Base-by-base conservation (phyloP, 2,113 vertebrate species). In the Cynocephalus volans region DNA sequence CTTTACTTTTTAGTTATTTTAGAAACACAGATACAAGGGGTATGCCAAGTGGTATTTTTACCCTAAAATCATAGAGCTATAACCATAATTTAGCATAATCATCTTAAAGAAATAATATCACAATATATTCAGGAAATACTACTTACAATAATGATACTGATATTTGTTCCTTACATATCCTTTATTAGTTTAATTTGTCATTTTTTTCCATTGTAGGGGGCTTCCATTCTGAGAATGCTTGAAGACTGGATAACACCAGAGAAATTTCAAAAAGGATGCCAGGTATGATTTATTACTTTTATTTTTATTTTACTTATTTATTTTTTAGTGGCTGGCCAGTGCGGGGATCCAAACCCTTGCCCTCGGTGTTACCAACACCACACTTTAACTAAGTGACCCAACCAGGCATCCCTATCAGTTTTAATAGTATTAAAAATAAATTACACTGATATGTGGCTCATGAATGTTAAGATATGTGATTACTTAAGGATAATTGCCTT, bases 221-320 rank as follows among this genome's bases (percentile, higher is more conserved):
- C 99, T 3, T 99, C 99, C 15, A 98, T 99, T 97, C 98, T 99
- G 75, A 98, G 99, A 95, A 99, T 99, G 99, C 98, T 99, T 93
- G 98, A 99, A 98, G 98, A 99, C 94, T 99, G 99, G 99, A 98
- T 99, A 91, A 98, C 99, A 6, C 98, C 97, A 96, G 98, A 99
- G 0, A 56, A 4, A 0, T 99, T 99, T 98, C 98, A 99, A 97
- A 96, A 97, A n/a, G 99, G 99, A 84, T 99, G 99, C 93, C 98
- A 98, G 98, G 99, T 99, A 97, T 90, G 96, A 28, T 60, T 86
- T 90, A 36, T n/a, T 69, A 77, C 48, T 93, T 67, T 77, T 41
- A 41, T 41, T 41, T 41, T 41, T 41, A 41, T 41, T 41, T 41
- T 41, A 41, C 41, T 41, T 41, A 41, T 41, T 41, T 41, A 41